Base-by-base conservation (phyloP, 2,888 invertebrate genomes). In the Epirrhoe tristata region DNA sequence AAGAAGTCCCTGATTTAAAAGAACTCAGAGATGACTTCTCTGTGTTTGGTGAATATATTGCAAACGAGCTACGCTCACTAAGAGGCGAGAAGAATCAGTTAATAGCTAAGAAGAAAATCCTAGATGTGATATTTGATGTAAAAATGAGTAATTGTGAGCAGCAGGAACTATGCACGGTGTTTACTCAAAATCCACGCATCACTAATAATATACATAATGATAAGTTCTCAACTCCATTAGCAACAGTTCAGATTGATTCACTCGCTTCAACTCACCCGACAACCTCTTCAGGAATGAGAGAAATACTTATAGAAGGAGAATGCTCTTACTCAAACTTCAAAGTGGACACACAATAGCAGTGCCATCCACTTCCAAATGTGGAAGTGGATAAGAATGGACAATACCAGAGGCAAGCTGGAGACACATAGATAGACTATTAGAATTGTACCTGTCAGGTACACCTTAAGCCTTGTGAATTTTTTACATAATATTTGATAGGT, bases 31-130 rank as follows among this genome's bases (percentile, higher is more conserved):
- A 95, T 76, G 95, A 95, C 68, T 94, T 93, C 75, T 81, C 93
- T 8, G 94, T 94, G 0, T 95, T 94, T 59, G 95, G 95, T 6
- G 95, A 95, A 83, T 95, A 95, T 70, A 86, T 95, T 61, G 95
- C 95, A 0, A 95, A 95, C 76, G 95, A 95, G 78, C 83, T 95
- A 73, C 85, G 95, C 6, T 94, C 94, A 46, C 84, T 95, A 16
- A 93, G 91, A 79, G 94, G 93, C 17, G 91, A 95, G 54, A 94
- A 94, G 74, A 93, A 94, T 66, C 79, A 95, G 10, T 80, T 94
- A 5, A 88, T 94, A 4, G 91, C 94, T 0, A 95, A 95, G 76
- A 95, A 95, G 77, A 95, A 94, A 78, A 95, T 95, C 66, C 94
- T 95, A 75, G 95, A 94, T 75, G 93, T 94, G 10, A 93, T 95